phyloP scores from a whole-genome alignment of 2,113 vertebrate genomes.

The Apus apus region DNA sequence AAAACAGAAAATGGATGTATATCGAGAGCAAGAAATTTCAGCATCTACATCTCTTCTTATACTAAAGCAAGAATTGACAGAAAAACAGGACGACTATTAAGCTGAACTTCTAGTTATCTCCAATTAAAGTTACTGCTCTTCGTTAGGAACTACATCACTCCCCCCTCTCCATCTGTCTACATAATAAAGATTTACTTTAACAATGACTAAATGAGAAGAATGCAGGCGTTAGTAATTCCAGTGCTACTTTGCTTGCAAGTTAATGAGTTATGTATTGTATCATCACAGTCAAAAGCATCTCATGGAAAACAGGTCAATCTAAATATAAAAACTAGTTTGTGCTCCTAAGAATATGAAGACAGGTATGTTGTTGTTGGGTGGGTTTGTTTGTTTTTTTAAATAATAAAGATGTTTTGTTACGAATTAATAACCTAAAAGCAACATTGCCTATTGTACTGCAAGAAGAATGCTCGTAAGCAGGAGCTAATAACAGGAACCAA shows the following conservation, averaged over 20 bases:
- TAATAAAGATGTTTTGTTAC: not conserved
- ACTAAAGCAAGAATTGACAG: not conserved
- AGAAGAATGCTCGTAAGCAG: not conserved
- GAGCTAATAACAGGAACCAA: not conserved
- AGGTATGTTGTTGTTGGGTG: rapidly evolving
- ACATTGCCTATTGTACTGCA: not conserved
- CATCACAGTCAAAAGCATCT: not conserved
- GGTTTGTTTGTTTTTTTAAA: not conserved
- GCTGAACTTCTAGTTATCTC: not conserved
- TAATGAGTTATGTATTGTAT: not conserved
- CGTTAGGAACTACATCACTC: not conserved
- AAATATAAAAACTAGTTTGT: not conserved
- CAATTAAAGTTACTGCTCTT: not conserved
- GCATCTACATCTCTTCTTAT: not conserved
- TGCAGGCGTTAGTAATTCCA: not conserved
- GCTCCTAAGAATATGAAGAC: not conserved
- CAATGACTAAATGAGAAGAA: slow-evolving; percentile 14
- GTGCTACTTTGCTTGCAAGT: not conserved
- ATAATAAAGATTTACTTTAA: slow-evolving; percentile 6
- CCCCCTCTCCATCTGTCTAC: not conserved
- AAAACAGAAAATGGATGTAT: not conserved
- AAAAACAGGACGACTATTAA: not conserved
- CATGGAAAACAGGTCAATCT: not conserved
- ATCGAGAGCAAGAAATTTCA: not conserved
- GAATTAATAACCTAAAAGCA: slow-evolving; percentile 1